Base-by-base conservation (phyloP, 2,888 invertebrate genomes). In the Chrysolina americana region DNA sequence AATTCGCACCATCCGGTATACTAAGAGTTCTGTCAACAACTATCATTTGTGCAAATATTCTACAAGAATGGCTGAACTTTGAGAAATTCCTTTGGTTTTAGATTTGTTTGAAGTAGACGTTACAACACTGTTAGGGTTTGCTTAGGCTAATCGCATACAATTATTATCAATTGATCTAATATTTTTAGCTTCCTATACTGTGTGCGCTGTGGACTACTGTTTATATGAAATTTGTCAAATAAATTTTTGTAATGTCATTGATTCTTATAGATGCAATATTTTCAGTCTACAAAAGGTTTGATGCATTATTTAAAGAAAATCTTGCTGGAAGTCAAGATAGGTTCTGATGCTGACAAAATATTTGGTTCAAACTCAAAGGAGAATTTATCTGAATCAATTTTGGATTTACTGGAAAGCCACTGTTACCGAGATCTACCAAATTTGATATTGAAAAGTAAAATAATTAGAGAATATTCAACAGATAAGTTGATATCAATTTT, bases 401-500 rank as follows among this genome's bases (percentile, higher is more conserved):
- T 90, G 62, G 87, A 87, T 62, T 77, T 89, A 70, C 85, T 89
- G 75, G 88, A 88, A 76, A 83, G 84, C 68, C 86, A 88, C 66
- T 86, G 86, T 66, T 88, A 86, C 47, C 86, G 87, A 28, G 89
- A 90, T 77, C 82, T 91, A 19, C 87, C 91, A 3, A 87, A 87
- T 79, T 82, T 91, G 72, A 89, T 91, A 50, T 84, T 91, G 15
- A 89, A 89, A 73, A 91, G 91, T 74, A 85, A 86, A 13, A 88
- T 91, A 56, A 80, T 91, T 9, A 83, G 90, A 23, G 91, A 91
- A 78, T 91, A 91, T 76, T 89, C 90, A 0, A 90, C 90, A 0
- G 91, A 91, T 73, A 90, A 90, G 81, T 83, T 91, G 66, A 89
- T 91, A 19, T 85, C 87, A 53, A 87, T 91, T 59, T 84, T 91